Evolutionary conservation across 2,113 vertebrate genomes (phyloP).

Genomic region (Mustelus asterias): DNA sequence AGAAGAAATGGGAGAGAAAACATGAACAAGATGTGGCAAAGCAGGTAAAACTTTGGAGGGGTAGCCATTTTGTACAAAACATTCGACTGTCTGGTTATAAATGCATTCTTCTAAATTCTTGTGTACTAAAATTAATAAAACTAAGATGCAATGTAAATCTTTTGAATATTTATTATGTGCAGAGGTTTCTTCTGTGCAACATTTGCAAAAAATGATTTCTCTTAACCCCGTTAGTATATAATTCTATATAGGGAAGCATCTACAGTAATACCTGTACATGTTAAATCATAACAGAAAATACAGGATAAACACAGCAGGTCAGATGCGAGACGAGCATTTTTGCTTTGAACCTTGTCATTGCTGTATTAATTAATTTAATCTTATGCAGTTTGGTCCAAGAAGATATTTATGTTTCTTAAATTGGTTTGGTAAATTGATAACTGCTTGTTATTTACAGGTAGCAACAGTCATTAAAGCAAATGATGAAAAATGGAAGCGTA

Average conservation of each 20-base stretch:
- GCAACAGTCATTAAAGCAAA: conserved; percentile 53
- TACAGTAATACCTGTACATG: background rate
- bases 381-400: background rate
- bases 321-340: background rate
- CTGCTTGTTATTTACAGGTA: conserved; percentile 49
- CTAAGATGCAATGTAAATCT: background rate
- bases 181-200: background rate
- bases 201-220: background rate
- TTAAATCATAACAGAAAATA: no score
- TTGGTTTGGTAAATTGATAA: background rate
- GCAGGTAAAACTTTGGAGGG: conserved; percentile 50
- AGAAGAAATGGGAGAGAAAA: conserved; percentile 68
- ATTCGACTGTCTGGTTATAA: background rate
- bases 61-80: background rate
- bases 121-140: background rate
- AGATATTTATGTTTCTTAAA: background rate
- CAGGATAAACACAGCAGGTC: no score
- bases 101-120: background rate
- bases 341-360: background rate
- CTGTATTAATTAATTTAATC: background rate
- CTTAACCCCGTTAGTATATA: background rate
- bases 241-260: background rate
- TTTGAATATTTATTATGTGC: background rate
- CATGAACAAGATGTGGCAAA: conserved; percentile 56
- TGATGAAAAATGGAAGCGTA: conserved; percentile 66